phyloP scores from a whole-genome alignment of 2,113 vertebrate genomes.

The human (Homo sapiens) region GRCh38 chr14:78198001-78198500 shows the following conservation, averaged over 20 bases:
- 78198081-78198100: background rate
- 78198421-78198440: background rate
- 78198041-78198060: background rate
- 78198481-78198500: background rate
- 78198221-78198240: background rate
- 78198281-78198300: too few species aligned
- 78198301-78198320: background rate
- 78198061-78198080: background rate
- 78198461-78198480: background rate
- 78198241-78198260: background rate
- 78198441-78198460: background rate
- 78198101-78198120: background rate
- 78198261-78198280: background rate
- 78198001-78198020: background rate
- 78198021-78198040: background rate
- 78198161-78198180: background rate
- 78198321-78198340: too few species aligned
- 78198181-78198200: background rate
- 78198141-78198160: background rate
- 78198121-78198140: background rate
- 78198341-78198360: background rate
- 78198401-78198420: background rate
- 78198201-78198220: background rate
- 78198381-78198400: background rate
- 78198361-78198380: background rate